Base-by-base conservation (phyloP, 2,113 vertebrate species). In the Ramphastos sulfuratus region DNA sequence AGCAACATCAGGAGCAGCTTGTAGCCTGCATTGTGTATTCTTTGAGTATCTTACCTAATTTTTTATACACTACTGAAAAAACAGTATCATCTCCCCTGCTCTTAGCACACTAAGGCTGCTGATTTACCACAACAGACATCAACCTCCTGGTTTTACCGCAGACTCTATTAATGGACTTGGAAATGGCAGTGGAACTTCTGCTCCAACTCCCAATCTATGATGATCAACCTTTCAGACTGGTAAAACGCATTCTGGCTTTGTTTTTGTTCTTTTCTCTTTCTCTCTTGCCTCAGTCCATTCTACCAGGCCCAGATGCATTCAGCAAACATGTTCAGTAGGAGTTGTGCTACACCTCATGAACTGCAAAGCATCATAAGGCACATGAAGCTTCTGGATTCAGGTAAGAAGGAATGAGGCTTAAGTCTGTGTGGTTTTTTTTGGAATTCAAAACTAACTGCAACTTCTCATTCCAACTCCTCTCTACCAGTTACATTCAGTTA, bases 301-400 rank as follows among this genome's bases (percentile, higher is more conserved):
- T 83, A 15, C 60, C 79, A 92, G 89, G 70, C 77, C 16, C 73
- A 74, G 69, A 21, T 19, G 14, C 8, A 3, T 52, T 80, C 82
- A 46, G 71, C 39, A 82, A 50, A 3, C 18, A 12, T 24, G 30
- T 79, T 89, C 52, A 50, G 84, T 35, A 59, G 63, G 48, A 66
- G 71, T 67, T 89, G 64, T 18, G 4, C 64, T 56, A 33, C 60
- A 52, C 59, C 74, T 91, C 2, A 0, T 6, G 4, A 80, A 48
- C 87, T 65, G 81, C 83, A 86, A 6, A 87, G 77, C 60, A 85
- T 82, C 55, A 2, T 46, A 92, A 92, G 78, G 87, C 78, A 94
- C 72, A 74, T 65, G 50, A 58, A 82, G 30, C 78, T 85, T 74
- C 60, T 21, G 27, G 42, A 71, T 42, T 82, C 73, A 81, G 70